These are phyloP conservation scores for Cebidichthys violaceus DNA, from an alignment of 2,113 vertebrate species.

Conservation along the genomic window DNA sequence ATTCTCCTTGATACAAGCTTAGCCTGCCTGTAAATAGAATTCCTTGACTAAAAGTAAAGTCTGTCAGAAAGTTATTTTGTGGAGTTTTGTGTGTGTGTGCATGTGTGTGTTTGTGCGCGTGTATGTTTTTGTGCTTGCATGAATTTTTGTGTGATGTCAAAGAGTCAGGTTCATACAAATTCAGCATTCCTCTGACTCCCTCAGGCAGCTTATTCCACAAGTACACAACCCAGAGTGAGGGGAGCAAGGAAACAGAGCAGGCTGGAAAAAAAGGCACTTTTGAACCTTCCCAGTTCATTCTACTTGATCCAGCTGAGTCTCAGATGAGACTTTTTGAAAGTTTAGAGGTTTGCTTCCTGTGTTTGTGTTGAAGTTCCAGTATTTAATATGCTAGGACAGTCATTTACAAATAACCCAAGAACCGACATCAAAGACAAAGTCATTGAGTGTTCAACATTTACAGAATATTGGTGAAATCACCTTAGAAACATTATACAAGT, in stretches of 20 bases:
- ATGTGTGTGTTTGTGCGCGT: constrained; percentile 8
- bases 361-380: constrained; percentile 4
- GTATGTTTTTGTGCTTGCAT: constrained; percentile 34
- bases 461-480: neutral
- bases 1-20: neutral
- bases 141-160: constrained; percentile 56
- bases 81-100: no score
- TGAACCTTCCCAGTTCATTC: constrained; percentile 43
- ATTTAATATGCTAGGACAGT: neutral
- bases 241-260: constrained; percentile 16
- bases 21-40: constrained; percentile 13
- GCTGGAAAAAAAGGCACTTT: constrained; percentile 3
- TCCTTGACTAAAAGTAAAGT: constrained; percentile 17
- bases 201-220: constrained; percentile 56
- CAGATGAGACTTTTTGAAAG: constrained; percentile 16
- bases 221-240: constrained; percentile 48
- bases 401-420: neutral
- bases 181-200: constrained; percentile 59
- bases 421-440: neutral
- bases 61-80: constrained; percentile 18
- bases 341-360: constrained; percentile 10
- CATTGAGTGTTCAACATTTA: neutral
- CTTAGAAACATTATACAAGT: neutral
- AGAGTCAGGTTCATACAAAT: constrained; percentile 55
- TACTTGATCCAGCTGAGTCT: constrained; percentile 13